These are phyloP conservation scores for Leptopilina syphax DNA, from an alignment of 2,888 invertebrate genomes.

Conservation along the genomic window DNA sequence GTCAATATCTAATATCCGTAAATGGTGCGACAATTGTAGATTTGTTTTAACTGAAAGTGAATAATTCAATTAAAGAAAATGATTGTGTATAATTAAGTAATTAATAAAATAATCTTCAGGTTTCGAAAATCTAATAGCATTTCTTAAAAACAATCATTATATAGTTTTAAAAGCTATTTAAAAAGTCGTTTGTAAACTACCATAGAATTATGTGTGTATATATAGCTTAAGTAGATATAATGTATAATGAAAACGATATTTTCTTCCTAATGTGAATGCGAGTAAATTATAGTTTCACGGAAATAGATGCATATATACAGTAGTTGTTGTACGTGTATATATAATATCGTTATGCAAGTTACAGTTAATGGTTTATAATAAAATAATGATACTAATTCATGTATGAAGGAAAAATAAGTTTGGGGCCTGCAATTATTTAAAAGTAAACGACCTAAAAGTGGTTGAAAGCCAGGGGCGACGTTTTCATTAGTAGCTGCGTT, in stretches of 20 bases:
- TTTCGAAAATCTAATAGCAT: too few species aligned
- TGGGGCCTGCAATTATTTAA: slow-evolving; percentile 15
- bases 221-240: not conserved
- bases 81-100: too few species aligned
- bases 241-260: not conserved
- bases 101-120: too few species aligned
- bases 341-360: not conserved
- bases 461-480: slow-evolving; percentile 36
- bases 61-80: too few species aligned
- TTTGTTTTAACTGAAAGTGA: too few species aligned
- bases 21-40: too few species aligned
- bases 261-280: not conserved
- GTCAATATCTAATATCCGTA: too few species aligned
- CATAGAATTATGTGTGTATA: too few species aligned
- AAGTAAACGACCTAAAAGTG: slow-evolving; percentile 32
- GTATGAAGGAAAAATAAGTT: not conserved
- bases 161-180: too few species aligned
- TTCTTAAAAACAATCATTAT: too few species aligned
- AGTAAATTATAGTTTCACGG: slow-evolving; percentile 11
- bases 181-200: too few species aligned
- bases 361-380: not conserved
- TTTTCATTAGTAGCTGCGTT: slow-evolving; percentile 37
- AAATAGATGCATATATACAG: not conserved
- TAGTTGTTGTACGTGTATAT: too few species aligned
- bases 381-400: slow-evolving; percentile 7